phyloP scores from a whole-genome alignment of 2,113 vertebrate genomes.

The Mirza zaza region DNA sequence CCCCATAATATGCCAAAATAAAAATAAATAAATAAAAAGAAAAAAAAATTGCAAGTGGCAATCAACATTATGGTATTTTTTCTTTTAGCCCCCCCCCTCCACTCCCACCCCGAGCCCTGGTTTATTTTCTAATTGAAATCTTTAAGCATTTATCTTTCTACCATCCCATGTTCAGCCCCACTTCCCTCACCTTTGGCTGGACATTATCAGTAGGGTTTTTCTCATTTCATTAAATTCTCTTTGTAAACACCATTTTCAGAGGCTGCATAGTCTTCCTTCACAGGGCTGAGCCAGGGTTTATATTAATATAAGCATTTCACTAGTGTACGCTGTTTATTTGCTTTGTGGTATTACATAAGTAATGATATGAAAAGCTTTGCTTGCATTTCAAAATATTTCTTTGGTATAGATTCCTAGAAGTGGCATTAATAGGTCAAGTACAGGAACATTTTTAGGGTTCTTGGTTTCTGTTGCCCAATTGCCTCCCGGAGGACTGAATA shows the following conservation, averaged over 20 bases:
- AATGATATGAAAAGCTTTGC: not conserved
- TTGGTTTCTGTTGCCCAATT: not conserved
- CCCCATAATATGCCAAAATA: no score
- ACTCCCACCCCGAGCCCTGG: fast-evolving
- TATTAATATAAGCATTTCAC: no score
- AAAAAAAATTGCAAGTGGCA: not conserved
- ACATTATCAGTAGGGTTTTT: not conserved
- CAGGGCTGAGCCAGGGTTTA: no score
- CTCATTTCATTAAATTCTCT: not conserved
- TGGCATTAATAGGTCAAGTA: not conserved
- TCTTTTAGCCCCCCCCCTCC: not conserved
- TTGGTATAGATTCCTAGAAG: not conserved
- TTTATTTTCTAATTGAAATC: not conserved
- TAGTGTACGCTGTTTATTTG: not conserved
- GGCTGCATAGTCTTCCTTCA: not conserved
- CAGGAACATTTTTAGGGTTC: not conserved
- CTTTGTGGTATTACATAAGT: not conserved
- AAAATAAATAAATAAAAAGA: no score
- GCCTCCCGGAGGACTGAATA: not conserved
- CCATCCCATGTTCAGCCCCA: not conserved
- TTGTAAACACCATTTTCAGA: not conserved
- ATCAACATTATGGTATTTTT: not conserved
- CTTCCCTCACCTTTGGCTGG: not conserved
- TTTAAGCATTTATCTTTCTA: not conserved
- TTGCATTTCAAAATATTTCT: slow-evolving; percentile 19